phyloP scores from a whole-genome alignment of 2,888 invertebrate genomes.

The Melanostoma mellinum region DNA sequence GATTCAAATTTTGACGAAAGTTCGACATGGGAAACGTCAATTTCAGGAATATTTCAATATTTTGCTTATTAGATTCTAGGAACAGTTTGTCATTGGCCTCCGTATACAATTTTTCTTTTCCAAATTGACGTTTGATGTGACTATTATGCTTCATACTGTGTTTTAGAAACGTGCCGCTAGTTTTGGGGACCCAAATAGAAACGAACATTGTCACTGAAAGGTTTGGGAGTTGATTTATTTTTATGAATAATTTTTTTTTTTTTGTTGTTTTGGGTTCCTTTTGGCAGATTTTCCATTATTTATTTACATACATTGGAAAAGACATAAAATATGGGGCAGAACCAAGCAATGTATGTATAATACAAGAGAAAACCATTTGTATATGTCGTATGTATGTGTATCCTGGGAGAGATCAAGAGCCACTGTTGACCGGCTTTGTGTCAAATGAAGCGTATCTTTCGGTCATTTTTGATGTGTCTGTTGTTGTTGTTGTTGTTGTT shows the following conservation, averaged over 20 bases:
- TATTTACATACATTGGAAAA: constrained; percentile 9
- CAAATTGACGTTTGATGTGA: too few species aligned
- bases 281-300: constrained; percentile 5
- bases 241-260: constrained; percentile 46
- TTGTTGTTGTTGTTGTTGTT: constrained; percentile 19
- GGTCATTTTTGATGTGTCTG: constrained; percentile 43
- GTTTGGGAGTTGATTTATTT: constrained; percentile 64
- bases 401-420: constrained; percentile 46
- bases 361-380: neutral
- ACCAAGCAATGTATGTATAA: neutral
- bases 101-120: too few species aligned
- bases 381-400: neutral
- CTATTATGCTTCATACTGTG: too few species aligned
- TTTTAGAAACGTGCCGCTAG: too few species aligned
- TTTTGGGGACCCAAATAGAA: neutral
- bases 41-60: too few species aligned
- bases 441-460: constrained; percentile 66
- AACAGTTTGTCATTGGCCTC: too few species aligned
- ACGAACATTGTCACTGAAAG: constrained; percentile 26
- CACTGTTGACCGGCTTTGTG: constrained; percentile 59
- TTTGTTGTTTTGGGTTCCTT: constrained; percentile 9
- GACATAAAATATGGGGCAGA: constrained; percentile 33
- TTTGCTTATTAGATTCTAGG: too few species aligned
- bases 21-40: too few species aligned
- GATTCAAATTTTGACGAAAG: too few species aligned